Evolutionary conservation across 2,888 invertebrate genomes (phyloP).

Genomic region (Microctonus aethiopoides): DNA sequence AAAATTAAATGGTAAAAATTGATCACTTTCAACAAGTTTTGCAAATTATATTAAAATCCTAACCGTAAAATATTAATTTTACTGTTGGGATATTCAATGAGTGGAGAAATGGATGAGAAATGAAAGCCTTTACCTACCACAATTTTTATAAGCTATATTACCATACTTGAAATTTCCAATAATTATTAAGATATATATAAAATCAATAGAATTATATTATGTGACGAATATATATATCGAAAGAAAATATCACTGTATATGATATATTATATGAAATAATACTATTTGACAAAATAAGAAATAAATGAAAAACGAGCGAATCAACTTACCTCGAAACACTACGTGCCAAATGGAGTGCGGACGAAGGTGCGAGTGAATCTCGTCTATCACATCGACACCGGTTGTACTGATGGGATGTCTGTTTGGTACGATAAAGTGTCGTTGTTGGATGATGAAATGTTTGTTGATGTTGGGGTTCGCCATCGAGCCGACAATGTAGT

Average conservation of each 20-base stretch:
- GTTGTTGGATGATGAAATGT: constrained; percentile 43
- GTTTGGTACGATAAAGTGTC: constrained; percentile 45
- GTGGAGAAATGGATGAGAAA: too few species aligned
- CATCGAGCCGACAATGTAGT: constrained; percentile 77
- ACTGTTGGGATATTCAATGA: too few species aligned
- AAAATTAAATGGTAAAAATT: too few species aligned
- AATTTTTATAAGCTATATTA: too few species aligned
- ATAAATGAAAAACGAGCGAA: neutral
- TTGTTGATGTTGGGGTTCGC: constrained; percentile 64
- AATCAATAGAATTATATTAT: too few species aligned
- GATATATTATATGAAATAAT: too few species aligned
- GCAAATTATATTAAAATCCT: too few species aligned
- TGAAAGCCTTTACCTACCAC: too few species aligned
- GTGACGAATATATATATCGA: too few species aligned
- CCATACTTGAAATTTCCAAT: neutral
- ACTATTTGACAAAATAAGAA: too few species aligned
- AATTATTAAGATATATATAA: neutral
- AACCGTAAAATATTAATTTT: too few species aligned
- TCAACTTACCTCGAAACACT: constrained; percentile 75
- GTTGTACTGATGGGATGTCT: constrained; percentile 65
- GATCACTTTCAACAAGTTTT: too few species aligned
- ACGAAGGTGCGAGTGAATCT: constrained; percentile 83
- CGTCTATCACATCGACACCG: constrained; percentile 79
- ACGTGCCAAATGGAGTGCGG: constrained; percentile 81
- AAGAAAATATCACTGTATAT: neutral